Conservation (phyloP, 1,140 invertebrate species). For the Aphelenchoides fujianensis region DNA sequence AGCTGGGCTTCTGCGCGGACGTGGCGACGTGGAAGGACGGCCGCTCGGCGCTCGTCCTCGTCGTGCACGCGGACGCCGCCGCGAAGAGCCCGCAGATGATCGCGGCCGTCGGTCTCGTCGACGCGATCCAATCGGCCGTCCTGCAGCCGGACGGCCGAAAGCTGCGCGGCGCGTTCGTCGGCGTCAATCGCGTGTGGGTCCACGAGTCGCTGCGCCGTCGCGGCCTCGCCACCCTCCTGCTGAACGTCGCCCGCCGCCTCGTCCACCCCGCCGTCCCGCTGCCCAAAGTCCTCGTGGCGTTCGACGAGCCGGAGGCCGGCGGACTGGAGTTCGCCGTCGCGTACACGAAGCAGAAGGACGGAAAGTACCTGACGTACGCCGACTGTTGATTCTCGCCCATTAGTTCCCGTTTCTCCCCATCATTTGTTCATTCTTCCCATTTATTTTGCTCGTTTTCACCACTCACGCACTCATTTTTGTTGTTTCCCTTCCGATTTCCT, state of each 20-base stretch:
- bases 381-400: background rate
- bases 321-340: background rate
- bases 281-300: background rate
- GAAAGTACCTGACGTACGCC: background rate
- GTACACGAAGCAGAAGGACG: background rate
- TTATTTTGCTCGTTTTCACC: background rate
- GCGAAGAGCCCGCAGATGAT: slow-evolving; percentile 34
- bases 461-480: no score
- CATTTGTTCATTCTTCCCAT: background rate
- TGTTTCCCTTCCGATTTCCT: no score
- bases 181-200: slow-evolving; percentile 50
- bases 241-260: slow-evolving; percentile 33
- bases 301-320: background rate
- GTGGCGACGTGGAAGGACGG: slow-evolving; percentile 31
- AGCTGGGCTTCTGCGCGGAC: slow-evolving; percentile 45
- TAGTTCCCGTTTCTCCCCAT: background rate
- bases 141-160: slow-evolving; percentile 34
- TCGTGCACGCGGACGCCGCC: slow-evolving; percentile 18
- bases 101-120: slow-evolving; percentile 29
- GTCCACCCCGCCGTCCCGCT: background rate
- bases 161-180: slow-evolving; percentile 43
- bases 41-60: slow-evolving; percentile 28
- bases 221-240: slow-evolving; percentile 35
- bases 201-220: slow-evolving; percentile 35
- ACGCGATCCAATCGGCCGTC: slow-evolving; percentile 23